Evolutionary conservation across 2,113 vertebrate genomes (phyloP).

Genomic region (Leptocoma aspasia): DNA sequence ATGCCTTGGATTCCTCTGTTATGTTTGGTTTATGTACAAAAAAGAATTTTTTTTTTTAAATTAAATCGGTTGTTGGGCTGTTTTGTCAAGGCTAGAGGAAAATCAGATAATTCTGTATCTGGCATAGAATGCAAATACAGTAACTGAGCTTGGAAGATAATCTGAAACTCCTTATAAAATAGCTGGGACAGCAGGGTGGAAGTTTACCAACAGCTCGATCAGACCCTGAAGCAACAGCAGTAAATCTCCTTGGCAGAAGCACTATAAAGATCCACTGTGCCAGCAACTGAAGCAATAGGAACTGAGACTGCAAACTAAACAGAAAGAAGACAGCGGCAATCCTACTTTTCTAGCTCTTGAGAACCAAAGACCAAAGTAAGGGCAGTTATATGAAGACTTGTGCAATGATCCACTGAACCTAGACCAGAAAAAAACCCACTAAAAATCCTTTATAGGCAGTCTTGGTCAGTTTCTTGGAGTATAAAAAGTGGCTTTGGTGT

Average conservation of each 20-base stretch:
- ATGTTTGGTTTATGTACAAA: background rate
- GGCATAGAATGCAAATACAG: background rate
- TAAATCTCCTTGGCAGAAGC: constrained; percentile 12
- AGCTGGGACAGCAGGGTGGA: background rate
- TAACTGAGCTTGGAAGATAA: background rate
- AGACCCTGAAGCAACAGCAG: background rate
- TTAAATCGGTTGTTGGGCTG: background rate
- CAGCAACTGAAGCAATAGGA: background rate
- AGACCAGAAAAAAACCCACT: background rate
- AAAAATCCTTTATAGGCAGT: background rate
- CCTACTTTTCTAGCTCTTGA: background rate
- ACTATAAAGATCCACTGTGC: background rate
- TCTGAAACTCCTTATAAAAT: background rate
- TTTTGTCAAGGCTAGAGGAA: background rate
- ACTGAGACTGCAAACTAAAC: background rate
- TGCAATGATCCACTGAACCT: background rate
- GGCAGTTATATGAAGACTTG: background rate
- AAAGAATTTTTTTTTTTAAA: background rate
- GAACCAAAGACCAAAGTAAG: background rate
- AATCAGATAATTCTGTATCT: background rate
- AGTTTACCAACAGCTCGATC: constrained; percentile 5
- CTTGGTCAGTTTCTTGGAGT: background rate
- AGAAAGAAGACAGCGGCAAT: background rate
- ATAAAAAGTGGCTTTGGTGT: background rate
- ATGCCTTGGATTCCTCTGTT: background rate